These are phyloP conservation scores for Erpornis zantholeuca DNA, from an alignment of 2,113 vertebrate genomes.

Conservation along the genomic window DNA sequence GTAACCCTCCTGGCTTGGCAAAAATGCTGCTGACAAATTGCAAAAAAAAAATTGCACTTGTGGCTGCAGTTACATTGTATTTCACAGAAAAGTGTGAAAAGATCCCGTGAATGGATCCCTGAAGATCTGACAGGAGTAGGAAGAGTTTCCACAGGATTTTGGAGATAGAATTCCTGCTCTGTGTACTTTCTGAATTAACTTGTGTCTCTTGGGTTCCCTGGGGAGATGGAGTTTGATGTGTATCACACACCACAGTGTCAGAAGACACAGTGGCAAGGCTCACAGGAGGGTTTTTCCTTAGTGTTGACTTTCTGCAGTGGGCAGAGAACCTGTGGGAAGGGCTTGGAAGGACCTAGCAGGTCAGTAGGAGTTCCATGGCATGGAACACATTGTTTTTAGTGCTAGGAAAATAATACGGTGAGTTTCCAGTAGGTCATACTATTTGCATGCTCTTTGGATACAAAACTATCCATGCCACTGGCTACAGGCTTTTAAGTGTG, in stretches of 20 bases:
- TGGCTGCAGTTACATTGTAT: not conserved
- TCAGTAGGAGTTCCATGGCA: not conserved
- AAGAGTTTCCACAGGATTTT: not conserved
- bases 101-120: not conserved
- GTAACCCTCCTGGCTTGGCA: not conserved
- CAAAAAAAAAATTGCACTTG: not conserved
- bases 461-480: not conserved
- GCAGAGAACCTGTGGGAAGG: not conserved
- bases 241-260: not conserved
- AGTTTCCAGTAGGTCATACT: not conserved
- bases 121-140: not conserved
- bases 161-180: not conserved
- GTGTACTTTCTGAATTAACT: not conserved
- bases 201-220: not conserved
- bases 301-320: not conserved
- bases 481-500: not conserved
- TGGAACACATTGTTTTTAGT: not conserved
- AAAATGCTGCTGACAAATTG: not conserved
- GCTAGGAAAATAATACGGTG: not conserved
- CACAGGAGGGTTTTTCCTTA: not conserved
- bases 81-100: not conserved
- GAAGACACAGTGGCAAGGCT: not conserved
- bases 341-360: not conserved
- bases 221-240: not conserved
- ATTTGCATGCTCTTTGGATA: not conserved